These are phyloP conservation scores for Furnarius figulus DNA, from an alignment of 2,113 vertebrate genomes.

Conservation along the genomic window DNA sequence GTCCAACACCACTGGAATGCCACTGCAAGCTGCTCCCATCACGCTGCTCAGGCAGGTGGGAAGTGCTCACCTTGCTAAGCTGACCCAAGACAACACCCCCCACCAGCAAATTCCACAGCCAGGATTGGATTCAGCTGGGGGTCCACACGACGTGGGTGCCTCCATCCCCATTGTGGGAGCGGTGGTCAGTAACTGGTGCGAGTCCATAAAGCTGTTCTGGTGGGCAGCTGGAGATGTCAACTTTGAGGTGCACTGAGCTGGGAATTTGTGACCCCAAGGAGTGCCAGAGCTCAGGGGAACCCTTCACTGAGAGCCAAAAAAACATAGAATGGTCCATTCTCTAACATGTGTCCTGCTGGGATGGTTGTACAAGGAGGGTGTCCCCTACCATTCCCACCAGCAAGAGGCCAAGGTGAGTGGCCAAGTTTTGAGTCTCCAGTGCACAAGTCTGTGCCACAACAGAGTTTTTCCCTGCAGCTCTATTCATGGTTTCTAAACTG, in stretches of 20 bases:
- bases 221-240: background rate
- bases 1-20: accelerated
- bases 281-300: background rate
- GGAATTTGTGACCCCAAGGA: background rate
- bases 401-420: background rate
- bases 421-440: background rate
- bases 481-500: background rate
- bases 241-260: background rate
- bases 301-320: background rate
- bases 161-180: accelerated
- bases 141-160: background rate
- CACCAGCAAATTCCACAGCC: background rate
- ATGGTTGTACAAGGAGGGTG: background rate
- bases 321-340: background rate
- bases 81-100: background rate
- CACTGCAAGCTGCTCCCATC: background rate
- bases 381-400: background rate
- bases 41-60: background rate
- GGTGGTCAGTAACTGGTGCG: background rate
- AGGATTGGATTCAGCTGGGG: background rate
- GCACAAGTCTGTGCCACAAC: background rate
- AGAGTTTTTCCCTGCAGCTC: background rate
- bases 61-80: background rate
- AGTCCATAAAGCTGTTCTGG: background rate
- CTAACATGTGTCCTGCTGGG: background rate